These are phyloP conservation scores for Halesus radiatus DNA, from an alignment of 1,140 invertebrate species.

Conservation along the genomic window DNA sequence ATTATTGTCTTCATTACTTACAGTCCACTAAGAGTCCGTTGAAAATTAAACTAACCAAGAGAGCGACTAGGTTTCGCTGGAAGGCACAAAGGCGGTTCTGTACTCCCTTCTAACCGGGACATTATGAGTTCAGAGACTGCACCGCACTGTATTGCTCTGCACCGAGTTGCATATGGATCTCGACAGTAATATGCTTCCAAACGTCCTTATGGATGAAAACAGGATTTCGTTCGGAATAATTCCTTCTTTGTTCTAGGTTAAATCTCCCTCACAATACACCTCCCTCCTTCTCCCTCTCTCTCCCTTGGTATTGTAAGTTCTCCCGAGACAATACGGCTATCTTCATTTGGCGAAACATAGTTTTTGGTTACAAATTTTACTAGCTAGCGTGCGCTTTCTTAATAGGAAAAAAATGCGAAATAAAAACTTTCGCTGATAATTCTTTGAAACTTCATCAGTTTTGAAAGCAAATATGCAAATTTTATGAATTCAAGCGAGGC, in stretches of 20 bases:
- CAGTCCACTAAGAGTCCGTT: too few species aligned
- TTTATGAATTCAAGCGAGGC: neutral
- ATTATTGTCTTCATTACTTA: too few species aligned
- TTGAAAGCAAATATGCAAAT: conserved; percentile 4
- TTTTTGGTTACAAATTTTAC: conserved; percentile 14
- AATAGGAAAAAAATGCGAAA: neutral
- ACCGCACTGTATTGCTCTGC: too few species aligned
- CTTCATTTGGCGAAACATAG: conserved; percentile 24
- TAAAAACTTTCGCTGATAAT: neutral
- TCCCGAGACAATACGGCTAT: conserved; percentile 18
- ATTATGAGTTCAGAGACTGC: too few species aligned
- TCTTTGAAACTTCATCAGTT: neutral
- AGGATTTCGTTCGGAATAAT: conserved; percentile 21
- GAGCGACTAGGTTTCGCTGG: too few species aligned
- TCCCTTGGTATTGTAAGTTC: neutral
- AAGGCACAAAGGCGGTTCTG: too few species aligned
- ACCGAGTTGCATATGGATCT: neutral
- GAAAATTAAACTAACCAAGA: too few species aligned
- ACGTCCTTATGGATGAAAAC: neutral
- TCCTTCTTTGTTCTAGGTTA: conserved; percentile 14
- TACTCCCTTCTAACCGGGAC: too few species aligned
- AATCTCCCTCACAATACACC: neutral
- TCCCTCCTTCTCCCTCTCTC: neutral
- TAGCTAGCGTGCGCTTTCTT: conserved; percentile 22
- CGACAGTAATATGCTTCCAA: neutral